Evolutionary conservation across 2,797 vertebrate genomes (phyloP).

Genomic region (Micropoecilia bifurca): DNA sequence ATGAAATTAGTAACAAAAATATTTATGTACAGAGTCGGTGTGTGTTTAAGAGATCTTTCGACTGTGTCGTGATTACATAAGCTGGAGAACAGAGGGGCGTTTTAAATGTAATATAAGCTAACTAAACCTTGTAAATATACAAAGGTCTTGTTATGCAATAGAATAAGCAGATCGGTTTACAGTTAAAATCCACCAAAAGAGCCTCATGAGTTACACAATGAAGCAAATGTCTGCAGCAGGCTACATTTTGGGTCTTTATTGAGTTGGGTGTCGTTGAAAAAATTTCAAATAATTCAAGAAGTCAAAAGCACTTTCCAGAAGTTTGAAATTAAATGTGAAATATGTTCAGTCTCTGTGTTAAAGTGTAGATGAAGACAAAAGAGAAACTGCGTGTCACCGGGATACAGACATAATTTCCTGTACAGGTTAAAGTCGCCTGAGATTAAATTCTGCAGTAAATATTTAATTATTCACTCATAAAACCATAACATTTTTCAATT

Average conservation of each 20-base stretch:
- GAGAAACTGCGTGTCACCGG: neutral
- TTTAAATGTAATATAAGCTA: neutral
- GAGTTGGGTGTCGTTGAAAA: neutral
- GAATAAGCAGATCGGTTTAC: neutral
- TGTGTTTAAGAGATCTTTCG: neutral
- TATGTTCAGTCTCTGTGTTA: neutral
- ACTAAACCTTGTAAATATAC: neutral
- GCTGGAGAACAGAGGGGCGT: neutral
- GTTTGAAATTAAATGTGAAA: neutral
- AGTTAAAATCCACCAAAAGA: neutral
- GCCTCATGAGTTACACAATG: neutral
- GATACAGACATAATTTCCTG: neutral
- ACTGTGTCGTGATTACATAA: neutral
- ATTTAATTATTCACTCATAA: neutral
- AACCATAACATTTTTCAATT: neutral
- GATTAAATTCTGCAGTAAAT: neutral
- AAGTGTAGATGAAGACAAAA: neutral
- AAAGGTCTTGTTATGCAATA: slow-evolving; percentile 4
- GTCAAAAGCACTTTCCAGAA: neutral
- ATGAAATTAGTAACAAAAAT: neutral
- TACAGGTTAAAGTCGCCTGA: neutral
- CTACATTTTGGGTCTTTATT: neutral
- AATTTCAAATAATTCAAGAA: neutral
- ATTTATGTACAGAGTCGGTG: neutral
- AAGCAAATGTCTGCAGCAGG: neutral